Evolutionary conservation across 2,113 vertebrate species (phyloP).

Genomic region (Talpa occidentalis): DNA sequence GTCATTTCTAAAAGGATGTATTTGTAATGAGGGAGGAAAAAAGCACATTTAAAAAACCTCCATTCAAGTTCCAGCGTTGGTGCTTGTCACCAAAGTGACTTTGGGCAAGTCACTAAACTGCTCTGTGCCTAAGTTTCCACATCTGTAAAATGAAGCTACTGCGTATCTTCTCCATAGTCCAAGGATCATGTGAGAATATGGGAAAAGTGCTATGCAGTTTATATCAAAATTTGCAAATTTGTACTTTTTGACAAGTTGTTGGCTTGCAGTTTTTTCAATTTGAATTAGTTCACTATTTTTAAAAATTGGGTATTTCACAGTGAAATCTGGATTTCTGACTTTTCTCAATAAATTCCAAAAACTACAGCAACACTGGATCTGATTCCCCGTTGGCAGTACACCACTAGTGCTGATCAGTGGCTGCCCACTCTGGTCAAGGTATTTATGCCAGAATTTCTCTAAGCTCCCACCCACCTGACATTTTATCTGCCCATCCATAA

Average conservation of each 20-base stretch:
- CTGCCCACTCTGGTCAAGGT: not conserved
- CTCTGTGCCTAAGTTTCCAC: not conserved
- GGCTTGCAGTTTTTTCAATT: not conserved
- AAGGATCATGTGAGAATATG: not conserved
- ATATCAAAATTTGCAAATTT: not conserved
- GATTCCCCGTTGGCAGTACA: not conserved
- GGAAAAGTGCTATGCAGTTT: not conserved
- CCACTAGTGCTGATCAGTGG: not conserved
- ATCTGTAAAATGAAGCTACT: constrained; percentile 14
- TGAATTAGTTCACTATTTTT: not conserved
- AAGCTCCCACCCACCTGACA: not conserved
- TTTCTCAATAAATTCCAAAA: not conserved
- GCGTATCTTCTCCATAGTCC: not conserved
- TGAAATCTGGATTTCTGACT: constrained; percentile 47
- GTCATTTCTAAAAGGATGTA: constrained; percentile 46
- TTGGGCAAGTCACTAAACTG: not conserved
- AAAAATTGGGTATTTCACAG: constrained; percentile 39
- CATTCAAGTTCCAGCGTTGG: constrained; percentile 13
- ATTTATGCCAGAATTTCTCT: not conserved
- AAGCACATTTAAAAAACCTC: too few species aligned
- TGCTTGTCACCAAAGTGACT: not conserved
- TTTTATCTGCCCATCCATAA: not conserved
- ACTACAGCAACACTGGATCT: not conserved
- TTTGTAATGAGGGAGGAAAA: not conserved
- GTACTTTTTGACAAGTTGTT: constrained; percentile 2